Evolutionary conservation across 2,888 invertebrate genomes (phyloP).

Genomic region (Polymixis flavicincta): DNA sequence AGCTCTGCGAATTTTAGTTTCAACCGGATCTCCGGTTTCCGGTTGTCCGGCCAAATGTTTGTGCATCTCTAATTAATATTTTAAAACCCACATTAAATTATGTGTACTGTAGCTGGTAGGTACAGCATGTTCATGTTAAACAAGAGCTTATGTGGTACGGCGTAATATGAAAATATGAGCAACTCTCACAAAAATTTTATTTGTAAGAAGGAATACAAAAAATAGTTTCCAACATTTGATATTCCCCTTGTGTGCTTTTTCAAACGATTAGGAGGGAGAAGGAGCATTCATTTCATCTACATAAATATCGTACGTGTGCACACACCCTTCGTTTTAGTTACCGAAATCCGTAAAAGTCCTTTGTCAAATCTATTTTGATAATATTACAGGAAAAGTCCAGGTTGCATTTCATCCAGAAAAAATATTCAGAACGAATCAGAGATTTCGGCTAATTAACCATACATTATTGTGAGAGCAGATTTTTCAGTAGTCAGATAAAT

Average conservation of each 20-base stretch:
- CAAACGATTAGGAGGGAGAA: slow-evolving; percentile 24
- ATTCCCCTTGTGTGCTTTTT: slow-evolving; percentile 30
- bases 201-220: background rate
- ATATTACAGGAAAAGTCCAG: background rate
- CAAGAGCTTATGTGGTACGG: background rate
- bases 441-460: background rate
- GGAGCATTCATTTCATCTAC: slow-evolving; percentile 28
- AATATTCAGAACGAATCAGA: background rate
- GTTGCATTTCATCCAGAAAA: background rate
- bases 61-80: slow-evolving; percentile 56
- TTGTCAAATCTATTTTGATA: background rate
- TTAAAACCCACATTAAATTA: slow-evolving; percentile 29
- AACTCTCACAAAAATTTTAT: background rate
- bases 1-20: slow-evolving; percentile 62
- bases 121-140: background rate
- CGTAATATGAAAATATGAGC: background rate
- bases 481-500: no score
- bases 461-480: background rate
- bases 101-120: background rate
- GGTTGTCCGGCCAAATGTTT: slow-evolving; percentile 48
- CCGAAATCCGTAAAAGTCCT: background rate
- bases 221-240: background rate
- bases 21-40: slow-evolving; percentile 60
- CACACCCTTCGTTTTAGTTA: slow-evolving; percentile 11
- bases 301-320: slow-evolving; percentile 49